These are phyloP conservation scores for Epinephelus lanceolatus DNA, from an alignment of 2,113 vertebrate species.

Conservation along the genomic window DNA sequence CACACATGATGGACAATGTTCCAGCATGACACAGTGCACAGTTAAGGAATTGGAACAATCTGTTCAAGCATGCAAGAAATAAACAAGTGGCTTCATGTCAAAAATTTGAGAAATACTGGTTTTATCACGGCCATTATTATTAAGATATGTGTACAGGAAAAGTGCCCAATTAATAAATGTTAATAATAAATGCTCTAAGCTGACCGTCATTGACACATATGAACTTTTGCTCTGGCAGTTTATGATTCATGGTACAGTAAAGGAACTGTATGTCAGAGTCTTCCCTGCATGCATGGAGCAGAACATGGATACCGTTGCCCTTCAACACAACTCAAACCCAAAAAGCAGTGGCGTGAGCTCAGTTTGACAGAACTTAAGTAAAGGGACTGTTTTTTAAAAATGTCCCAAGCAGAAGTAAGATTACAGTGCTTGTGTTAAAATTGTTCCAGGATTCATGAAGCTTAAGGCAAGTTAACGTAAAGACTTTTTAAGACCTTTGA, in stretches of 20 bases:
- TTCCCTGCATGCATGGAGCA: not conserved
- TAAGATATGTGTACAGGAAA: not conserved
- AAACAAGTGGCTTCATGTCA: not conserved
- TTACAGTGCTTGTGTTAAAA: too few relatives aligned
- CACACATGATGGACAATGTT: slow-evolving; percentile 16
- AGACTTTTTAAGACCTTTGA: too few relatives aligned
- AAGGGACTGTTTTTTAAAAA: too few relatives aligned
- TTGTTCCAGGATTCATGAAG: too few relatives aligned
- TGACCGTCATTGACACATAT: not conserved
- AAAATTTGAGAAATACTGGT: not conserved
- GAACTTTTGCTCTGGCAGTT: too few relatives aligned
- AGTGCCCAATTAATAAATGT: not conserved
- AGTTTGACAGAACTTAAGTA: too few relatives aligned
- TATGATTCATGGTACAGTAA: too few relatives aligned
- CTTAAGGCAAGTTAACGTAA: too few relatives aligned
- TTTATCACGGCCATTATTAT: not conserved
- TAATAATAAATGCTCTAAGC: not conserved
- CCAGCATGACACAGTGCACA: not conserved
- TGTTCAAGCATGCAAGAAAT: slow-evolving; percentile 14
- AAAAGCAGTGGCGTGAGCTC: too few relatives aligned
- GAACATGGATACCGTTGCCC: too few relatives aligned
- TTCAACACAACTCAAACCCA: too few relatives aligned
- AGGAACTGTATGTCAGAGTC: not conserved
- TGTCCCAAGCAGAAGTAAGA: too few relatives aligned
- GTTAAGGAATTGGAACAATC: slow-evolving; percentile 22